Base-by-base conservation (phyloP, 2,888 invertebrate species). In the Sesia apiformis region DNA sequence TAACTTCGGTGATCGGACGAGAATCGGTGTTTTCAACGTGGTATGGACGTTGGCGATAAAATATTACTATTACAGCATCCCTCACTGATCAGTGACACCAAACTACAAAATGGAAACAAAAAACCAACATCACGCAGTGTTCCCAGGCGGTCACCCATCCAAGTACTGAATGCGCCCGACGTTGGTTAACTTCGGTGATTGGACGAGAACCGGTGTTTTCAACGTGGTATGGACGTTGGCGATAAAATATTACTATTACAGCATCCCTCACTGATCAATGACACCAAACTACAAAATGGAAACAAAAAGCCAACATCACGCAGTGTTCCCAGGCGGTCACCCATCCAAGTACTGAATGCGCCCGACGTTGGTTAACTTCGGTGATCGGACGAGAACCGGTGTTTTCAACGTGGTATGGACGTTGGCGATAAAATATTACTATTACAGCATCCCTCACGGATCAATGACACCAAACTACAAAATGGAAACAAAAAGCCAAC, bases 311-410 rank as follows among this genome's bases (percentile, higher is more conserved):
- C 60, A 60, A 58, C 58, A 53, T 49, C 57, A 59, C 8, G 70
- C 64, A 69, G 70, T 72, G 70, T 72, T 72, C 72, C 72, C 72
- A 72, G 69, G 70, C 70, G 73, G 72, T 76, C 75, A 77, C 76
- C 76, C 76, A 79, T 79, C 76, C 75, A 77, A 76, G 75, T 78
- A 79, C 77, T 76, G 70, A 76, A 69, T 73, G 67, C 75, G 75
- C 73, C 74, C 73, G 71, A 74, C 65, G 75, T 72, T 74, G 72
- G 70, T 67, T 51, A 51, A 51, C 59, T 59, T 57, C 57, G 57
- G 57, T 59, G 59, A 59, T 59, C 59, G 57, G 60, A 60, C 55
- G 57, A 53, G 61, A 63, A 61, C 61, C 63, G 60, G 60, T 60
- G 60, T 59, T 53, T 63, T 63, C 63, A 61, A 60, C 61, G 60